phyloP scores from a whole-genome alignment of 2,888 invertebrate genomes.

The Drosophila peninsularis region DNA sequence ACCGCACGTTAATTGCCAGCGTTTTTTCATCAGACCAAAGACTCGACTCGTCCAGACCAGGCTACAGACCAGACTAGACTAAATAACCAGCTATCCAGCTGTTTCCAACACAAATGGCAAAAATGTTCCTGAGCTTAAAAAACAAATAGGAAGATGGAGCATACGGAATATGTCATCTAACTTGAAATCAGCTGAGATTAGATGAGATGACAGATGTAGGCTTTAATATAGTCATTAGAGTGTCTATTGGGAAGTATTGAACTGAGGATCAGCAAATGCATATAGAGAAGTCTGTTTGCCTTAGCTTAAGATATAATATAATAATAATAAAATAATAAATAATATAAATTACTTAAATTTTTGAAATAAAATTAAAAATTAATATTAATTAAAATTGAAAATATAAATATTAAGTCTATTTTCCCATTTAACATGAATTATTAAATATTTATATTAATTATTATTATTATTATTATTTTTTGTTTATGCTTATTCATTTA shows the following conservation, averaged over 20 bases:
- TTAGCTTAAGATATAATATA: not conserved
- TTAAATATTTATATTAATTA: too few relatives aligned
- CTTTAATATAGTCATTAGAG: not conserved
- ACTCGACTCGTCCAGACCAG: conserved; percentile 14
- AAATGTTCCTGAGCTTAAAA: conserved; percentile 6
- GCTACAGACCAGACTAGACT: conserved; percentile 19
- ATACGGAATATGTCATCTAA: not conserved
- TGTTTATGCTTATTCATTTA: too few relatives aligned
- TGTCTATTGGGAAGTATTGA: not conserved
- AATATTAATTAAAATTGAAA: too few relatives aligned
- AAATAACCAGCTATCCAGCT: conserved; percentile 46
- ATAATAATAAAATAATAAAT: too few relatives aligned
- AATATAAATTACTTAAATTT: too few relatives aligned
- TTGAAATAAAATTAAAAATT: too few relatives aligned
- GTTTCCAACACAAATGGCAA: conserved; percentile 42
- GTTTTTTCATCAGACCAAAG: conserved; percentile 23
- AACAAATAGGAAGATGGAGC: not conserved
- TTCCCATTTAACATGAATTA: too few relatives aligned
- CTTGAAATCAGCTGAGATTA: not conserved
- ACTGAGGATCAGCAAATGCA: not conserved
- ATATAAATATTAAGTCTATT: too few relatives aligned
- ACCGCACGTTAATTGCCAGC: conserved; percentile 65
- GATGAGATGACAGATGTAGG: not conserved
- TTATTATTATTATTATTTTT: too few relatives aligned
- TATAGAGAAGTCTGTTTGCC: not conserved